Evolutionary conservation across 2,888 invertebrate species (phyloP).

Genomic region (Ophioninae sp.): DNA sequence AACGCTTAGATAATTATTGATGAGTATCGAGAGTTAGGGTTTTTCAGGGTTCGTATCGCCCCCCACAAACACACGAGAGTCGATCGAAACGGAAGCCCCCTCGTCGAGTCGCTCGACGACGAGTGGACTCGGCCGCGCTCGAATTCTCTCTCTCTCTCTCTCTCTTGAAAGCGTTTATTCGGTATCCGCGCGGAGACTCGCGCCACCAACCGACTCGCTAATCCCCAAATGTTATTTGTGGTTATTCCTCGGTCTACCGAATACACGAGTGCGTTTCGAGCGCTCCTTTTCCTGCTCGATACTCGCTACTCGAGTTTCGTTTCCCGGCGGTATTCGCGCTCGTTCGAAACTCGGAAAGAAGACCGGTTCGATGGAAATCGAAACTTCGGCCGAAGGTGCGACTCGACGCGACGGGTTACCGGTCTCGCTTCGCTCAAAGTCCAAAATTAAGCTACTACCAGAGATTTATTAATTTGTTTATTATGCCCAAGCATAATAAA

Average conservation of each 20-base stretch:
- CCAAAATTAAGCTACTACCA: too few species aligned
- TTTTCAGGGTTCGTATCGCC: background rate
- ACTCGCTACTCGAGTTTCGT: background rate
- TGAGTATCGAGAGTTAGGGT: background rate
- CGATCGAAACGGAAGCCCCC: too few species aligned
- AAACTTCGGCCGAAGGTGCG: too few species aligned
- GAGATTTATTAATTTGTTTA: too few species aligned
- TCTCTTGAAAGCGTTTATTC: conserved; percentile 73
- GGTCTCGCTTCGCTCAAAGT: too few species aligned
- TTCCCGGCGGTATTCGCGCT: too few species aligned
- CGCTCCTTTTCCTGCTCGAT: conserved; percentile 12
- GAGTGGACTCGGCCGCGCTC: background rate
- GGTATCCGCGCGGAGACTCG: conserved; percentile 42
- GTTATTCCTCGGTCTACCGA: conserved; percentile 78
- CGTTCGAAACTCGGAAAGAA: too few species aligned
- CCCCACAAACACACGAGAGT: too few species aligned
- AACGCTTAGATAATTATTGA: background rate
- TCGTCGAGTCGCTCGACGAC: too few species aligned
- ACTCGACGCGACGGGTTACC: too few species aligned
- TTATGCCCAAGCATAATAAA: too few species aligned
- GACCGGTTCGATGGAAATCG: too few species aligned
- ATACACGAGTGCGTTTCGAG: conserved; percentile 60
- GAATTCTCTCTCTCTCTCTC: background rate
- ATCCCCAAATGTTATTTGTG: conserved; percentile 80
- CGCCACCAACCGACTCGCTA: conserved; percentile 76